A percentile compares a stretch with the other conserved stretches of the same genome.
phyloP scores from a whole-genome alignment of 1,140 invertebrate genomes.

The Drosophila sechellia region DNA sequence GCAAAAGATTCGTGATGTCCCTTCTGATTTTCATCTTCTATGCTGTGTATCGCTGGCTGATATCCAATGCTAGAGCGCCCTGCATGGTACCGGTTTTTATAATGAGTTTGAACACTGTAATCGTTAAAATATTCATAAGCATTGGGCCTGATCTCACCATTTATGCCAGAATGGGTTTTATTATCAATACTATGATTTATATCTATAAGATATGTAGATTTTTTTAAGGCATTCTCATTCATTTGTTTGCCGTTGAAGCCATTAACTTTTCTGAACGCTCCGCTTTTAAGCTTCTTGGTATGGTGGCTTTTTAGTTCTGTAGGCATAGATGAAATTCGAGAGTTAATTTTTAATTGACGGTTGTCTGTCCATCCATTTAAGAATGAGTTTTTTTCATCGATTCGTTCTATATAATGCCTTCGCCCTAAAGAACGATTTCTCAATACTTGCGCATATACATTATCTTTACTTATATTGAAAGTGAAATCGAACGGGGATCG shows the following conservation, averaged over 20 bases:
- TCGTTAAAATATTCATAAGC: conserved; percentile 67
- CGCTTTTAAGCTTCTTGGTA: conserved; percentile 13
- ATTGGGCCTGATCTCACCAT: conserved; percentile 37
- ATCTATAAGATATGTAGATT: conserved; percentile 81
- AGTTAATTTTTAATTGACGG: conserved; percentile 11
- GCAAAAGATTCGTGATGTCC: conserved; percentile 7
- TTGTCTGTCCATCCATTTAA: conserved; percentile 25
- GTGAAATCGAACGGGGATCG: conserved; percentile 11
- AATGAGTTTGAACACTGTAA: conserved; percentile 34
- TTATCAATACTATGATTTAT: conserved; percentile 73
- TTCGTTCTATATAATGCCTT: conserved; percentile 1
- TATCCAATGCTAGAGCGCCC: neutral
- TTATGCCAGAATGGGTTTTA: conserved; percentile 41
- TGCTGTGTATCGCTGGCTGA: conserved; percentile 2
- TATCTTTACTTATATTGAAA: conserved; percentile 23
- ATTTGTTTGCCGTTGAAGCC: conserved; percentile 19
- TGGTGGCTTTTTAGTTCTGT: neutral
- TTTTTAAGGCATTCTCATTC: conserved; percentile 57
- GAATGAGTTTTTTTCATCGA: conserved; percentile 6
- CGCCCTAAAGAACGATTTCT: conserved; percentile 11
- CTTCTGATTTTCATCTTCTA: conserved; percentile 13
- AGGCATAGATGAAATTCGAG: conserved; percentile 5
- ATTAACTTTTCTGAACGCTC: conserved; percentile 16
- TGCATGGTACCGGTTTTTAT: conserved; percentile 18
- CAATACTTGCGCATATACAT: conserved; percentile 4